Evolutionary conservation across 2,888 invertebrate species (phyloP).

Genomic region (Leistus spinibarbis): DNA sequence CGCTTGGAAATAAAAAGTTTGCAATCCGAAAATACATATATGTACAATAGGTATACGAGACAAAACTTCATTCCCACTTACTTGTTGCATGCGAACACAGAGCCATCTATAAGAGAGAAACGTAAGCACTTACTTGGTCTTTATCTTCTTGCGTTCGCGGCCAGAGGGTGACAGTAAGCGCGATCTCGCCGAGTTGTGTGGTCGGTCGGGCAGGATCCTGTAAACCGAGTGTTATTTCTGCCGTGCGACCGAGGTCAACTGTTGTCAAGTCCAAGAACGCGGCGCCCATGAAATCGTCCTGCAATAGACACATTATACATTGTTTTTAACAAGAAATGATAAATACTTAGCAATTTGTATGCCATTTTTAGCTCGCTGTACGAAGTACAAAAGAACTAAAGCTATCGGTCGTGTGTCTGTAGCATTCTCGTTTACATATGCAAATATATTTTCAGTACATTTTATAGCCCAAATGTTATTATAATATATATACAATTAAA

Average conservation of each 20-base stretch:
- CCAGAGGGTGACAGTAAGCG: slow-evolving; percentile 82
- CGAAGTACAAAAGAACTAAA: too few species aligned
- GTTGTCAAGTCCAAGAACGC: slow-evolving; percentile 83
- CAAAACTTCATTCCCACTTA: neutral
- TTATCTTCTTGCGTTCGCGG: slow-evolving; percentile 94
- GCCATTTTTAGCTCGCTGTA: too few species aligned
- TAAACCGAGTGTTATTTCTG: slow-evolving; percentile 80
- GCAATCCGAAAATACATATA: neutral
- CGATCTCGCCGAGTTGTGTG: slow-evolving; percentile 79
- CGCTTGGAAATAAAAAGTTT: neutral
- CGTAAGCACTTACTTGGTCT: slow-evolving; percentile 74
- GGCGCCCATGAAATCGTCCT: slow-evolving; percentile 98
- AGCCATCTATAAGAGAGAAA: slow-evolving; percentile 18
- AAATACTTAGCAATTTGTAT: too few species aligned
- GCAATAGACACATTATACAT: too few species aligned
- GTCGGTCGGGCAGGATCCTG: slow-evolving; percentile 75
- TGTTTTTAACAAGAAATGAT: too few species aligned
- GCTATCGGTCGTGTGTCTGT: too few species aligned
- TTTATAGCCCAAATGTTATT: too few species aligned
- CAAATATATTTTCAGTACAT: too few species aligned
- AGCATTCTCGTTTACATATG: too few species aligned
- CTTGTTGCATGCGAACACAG: slow-evolving; percentile 1
- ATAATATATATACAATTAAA: too few species aligned
- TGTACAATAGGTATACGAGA: neutral
- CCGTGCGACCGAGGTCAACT: slow-evolving; percentile 76